phyloP scores from a whole-genome alignment of 2,797 vertebrate species.

The Gila robusta region DNA sequence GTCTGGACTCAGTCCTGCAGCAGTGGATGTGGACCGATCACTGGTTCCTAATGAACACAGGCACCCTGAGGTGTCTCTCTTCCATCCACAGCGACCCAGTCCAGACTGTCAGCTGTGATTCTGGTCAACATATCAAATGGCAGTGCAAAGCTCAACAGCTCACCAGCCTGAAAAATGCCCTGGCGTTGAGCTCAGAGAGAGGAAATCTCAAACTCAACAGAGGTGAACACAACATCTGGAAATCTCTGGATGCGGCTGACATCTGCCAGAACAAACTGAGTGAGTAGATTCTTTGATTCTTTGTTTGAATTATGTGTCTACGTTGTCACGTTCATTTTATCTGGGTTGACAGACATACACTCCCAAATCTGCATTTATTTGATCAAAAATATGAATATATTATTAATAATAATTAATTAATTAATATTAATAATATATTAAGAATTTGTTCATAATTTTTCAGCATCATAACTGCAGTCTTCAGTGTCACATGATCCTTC shows the following conservation, averaged over 20 bases:
- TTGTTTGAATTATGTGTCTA: neutral
- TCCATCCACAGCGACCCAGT: slow-evolving; percentile 52
- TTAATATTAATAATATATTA: too few relatives aligned
- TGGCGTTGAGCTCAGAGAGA: slow-evolving; percentile 65
- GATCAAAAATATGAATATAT: neutral
- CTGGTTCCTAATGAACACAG: slow-evolving; percentile 67
- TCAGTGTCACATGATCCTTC: neutral
- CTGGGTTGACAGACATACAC: neutral
- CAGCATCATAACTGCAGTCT: neutral
- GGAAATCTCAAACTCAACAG: slow-evolving; percentile 55
- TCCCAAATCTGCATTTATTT: neutral
- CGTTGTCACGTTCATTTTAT: neutral
- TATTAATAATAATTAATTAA: too few relatives aligned
- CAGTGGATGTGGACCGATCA: slow-evolving; percentile 76
- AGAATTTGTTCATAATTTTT: neutral
- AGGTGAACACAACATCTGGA: slow-evolving; percentile 72
- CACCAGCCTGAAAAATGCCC: slow-evolving; percentile 64
- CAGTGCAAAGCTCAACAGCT: slow-evolving; percentile 71
- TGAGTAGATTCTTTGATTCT: slow-evolving; percentile 62
- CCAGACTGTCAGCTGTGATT: slow-evolving; percentile 68
- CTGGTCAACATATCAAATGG: slow-evolving; percentile 67
- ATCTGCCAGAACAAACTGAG: slow-evolving; percentile 76
- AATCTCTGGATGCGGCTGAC: slow-evolving; percentile 71
- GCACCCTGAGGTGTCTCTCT: slow-evolving; percentile 74
- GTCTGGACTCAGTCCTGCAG: slow-evolving; percentile 71